phyloP scores from a whole-genome alignment of 2,888 invertebrate genomes.

The Plutella xylostella region DNA sequence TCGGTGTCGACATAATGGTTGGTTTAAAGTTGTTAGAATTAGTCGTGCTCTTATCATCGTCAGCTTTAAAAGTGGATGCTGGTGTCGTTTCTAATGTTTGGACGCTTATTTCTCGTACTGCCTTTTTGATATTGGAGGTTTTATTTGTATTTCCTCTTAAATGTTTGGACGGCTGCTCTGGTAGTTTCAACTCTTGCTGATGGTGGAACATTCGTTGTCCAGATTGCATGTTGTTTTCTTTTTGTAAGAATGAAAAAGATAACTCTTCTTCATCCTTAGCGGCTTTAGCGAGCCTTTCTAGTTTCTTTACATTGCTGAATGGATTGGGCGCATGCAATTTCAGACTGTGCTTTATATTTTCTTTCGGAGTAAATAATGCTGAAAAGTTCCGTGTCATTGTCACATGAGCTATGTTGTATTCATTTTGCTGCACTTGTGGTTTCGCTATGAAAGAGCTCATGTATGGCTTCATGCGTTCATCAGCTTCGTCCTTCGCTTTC shows the following conservation, averaged over 20 bases:
- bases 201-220: no score
- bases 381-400: no score
- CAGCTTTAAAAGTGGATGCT: not conserved
- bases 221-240: not conserved
- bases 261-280: not conserved
- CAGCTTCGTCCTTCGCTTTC: conserved; percentile 17
- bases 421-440: not conserved
- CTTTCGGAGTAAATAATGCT: no score
- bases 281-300: no score
- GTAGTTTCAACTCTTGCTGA: no score
- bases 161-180: not conserved
- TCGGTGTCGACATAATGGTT: conserved; percentile 39
- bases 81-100: conserved; percentile 1
- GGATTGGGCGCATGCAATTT: no score
- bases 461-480: not conserved
- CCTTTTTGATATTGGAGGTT: not conserved
- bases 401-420: no score
- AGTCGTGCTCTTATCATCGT: conserved; percentile 5
- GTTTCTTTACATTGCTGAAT: no score
- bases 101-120: not conserved
- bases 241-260: conserved; percentile 7
- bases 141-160: not conserved
- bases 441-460: not conserved
- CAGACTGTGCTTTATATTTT: no score
- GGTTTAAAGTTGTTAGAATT: conserved; percentile 30